These are phyloP conservation scores for Manis javanica DNA, from an alignment of 2,797 vertebrate genomes.

Conservation along the genomic window DNA sequence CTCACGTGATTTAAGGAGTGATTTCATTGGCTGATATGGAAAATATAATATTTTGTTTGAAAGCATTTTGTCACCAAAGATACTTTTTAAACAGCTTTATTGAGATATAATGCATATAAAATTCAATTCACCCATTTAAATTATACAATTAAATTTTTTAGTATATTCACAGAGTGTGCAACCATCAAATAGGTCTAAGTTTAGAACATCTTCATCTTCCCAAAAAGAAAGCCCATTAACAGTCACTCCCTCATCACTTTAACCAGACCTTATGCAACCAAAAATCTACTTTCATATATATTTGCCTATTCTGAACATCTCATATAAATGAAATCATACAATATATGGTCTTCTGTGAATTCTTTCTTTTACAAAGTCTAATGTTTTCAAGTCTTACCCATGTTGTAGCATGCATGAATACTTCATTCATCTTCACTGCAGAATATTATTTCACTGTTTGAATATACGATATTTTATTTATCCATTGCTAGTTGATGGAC, in stretches of 20 bases:
- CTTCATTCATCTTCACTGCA: not conserved
- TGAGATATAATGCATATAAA: not conserved
- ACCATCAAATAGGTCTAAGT: not conserved
- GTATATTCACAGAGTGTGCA: not conserved
- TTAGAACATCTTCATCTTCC: not conserved
- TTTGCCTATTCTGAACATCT: not conserved
- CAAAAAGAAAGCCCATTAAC: not conserved
- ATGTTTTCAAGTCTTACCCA: not conserved
- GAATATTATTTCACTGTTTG: not conserved
- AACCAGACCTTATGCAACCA: not conserved
- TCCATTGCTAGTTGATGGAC: not conserved
- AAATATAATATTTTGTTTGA: not conserved
- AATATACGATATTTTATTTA: not conserved
- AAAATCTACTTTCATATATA: not conserved
- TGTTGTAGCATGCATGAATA: not conserved
- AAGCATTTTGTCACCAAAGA: not conserved
- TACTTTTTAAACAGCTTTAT: not conserved
- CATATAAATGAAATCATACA: not conserved
- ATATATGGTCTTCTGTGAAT: not conserved
- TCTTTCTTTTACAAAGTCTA: not conserved
- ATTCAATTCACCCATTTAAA: not conserved
- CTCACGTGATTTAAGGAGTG: not conserved
- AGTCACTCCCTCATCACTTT: not conserved
- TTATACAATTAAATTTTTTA: not conserved
- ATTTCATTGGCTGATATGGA: not conserved